Conservation (phyloP, 2,797 vertebrate species). For the Lateolabrax maculatus region DNA sequence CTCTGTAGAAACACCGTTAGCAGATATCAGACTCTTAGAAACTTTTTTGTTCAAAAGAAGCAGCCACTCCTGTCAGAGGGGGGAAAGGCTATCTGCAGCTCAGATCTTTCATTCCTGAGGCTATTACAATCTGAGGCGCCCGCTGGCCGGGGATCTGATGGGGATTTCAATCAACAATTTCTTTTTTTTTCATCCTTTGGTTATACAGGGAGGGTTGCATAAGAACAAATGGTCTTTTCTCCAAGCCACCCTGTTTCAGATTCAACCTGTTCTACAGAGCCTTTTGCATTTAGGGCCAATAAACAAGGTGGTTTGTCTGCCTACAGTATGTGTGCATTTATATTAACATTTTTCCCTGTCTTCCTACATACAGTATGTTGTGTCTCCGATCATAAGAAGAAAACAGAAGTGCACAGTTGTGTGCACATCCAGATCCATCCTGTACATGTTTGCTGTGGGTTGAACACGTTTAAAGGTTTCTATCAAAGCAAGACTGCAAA, state of each 20-base stretch:
- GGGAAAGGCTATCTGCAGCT: constrained; percentile 31
- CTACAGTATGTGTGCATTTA: neutral
- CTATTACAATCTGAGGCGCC: constrained; percentile 27
- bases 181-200: constrained; percentile 2
- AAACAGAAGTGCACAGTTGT: neutral
- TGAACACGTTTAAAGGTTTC: neutral
- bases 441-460: neutral
- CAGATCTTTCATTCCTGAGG: constrained; percentile 55
- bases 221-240: constrained; percentile 6
- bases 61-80: constrained; percentile 7
- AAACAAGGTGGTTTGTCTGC: neutral
- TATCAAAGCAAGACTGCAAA: neutral
- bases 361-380: neutral
- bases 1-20: constrained; percentile 23
- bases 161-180: constrained; percentile 30
- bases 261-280: neutral
- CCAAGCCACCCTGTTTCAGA: neutral
- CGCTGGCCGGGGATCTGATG: constrained; percentile 21
- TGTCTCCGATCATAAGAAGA: neutral
- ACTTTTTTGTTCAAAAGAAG: neutral
- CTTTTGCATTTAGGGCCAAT: neutral
- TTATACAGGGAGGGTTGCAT: neutral
- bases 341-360: neutral
- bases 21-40: neutral
- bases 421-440: neutral